phyloP scores from a whole-genome alignment of 2,113 vertebrate species.

The Salvelinus sp. region DNA sequence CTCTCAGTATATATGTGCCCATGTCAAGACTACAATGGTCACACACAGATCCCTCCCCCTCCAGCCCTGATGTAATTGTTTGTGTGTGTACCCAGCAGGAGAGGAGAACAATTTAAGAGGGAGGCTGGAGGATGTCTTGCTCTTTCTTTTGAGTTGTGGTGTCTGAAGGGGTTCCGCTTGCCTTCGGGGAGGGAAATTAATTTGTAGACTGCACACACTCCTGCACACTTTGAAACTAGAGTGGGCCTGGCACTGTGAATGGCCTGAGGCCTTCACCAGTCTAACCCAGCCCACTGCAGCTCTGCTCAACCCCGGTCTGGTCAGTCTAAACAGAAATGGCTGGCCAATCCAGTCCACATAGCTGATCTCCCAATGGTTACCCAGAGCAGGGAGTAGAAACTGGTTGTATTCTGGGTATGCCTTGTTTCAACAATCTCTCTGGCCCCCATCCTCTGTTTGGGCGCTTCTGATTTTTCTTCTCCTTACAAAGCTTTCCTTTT shows the following conservation, averaged over 20 bases:
- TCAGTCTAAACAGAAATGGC: constrained; percentile 44
- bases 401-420: background rate
- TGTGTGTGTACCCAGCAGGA: constrained; percentile 29
- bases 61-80: constrained; percentile 29
- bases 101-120: constrained; percentile 4
- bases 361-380: constrained; percentile 9
- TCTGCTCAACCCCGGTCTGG: constrained; percentile 22
- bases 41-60: constrained; percentile 13
- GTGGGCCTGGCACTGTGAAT: constrained; percentile 40
- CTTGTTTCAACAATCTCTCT: constrained; percentile 26
- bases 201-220: constrained; percentile 40
- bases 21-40: constrained; percentile 9
- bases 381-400: constrained; percentile 12
- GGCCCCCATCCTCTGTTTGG: constrained; percentile 70
- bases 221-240: constrained; percentile 48
- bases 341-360: constrained; percentile 35
- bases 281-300: constrained; percentile 10
- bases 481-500: constrained; percentile 79
- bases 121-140: background rate
- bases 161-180: constrained; percentile 41
- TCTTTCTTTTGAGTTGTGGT: constrained; percentile 29
- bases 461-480: constrained; percentile 77
- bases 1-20: background rate
- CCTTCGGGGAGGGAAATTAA: constrained; percentile 52
- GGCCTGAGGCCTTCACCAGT: constrained; percentile 26